A percentile compares a stretch with the other conserved stretches of the same genome.
phyloP scores from a whole-genome alignment of 1,140 invertebrate species.

The Zaprionus davidi region DNA sequence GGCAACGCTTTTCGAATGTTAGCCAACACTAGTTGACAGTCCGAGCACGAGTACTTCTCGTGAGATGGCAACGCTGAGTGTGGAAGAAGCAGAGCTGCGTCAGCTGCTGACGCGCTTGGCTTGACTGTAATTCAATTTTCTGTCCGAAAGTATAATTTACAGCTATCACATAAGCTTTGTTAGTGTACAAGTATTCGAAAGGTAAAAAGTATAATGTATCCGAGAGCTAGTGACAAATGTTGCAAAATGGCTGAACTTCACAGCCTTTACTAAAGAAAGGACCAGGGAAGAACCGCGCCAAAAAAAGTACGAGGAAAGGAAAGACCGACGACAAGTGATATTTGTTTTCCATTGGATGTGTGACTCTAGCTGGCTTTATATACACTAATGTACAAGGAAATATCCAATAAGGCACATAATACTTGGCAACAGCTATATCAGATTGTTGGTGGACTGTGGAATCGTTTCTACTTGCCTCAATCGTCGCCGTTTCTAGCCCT shows the following conservation, averaged over 20 bases:
- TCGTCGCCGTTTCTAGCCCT: constrained; percentile 51
- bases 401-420: constrained; percentile 38
- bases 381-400: constrained; percentile 57
- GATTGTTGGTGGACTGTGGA: constrained; percentile 58
- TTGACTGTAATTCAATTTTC: constrained; percentile 66
- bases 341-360: constrained; percentile 15
- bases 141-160: constrained; percentile 22
- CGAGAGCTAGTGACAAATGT: not conserved
- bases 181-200: not conserved
- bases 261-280: not conserved
- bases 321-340: constrained; percentile 35
- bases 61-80: not conserved
- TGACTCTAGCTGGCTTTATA: not conserved
- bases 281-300: constrained; percentile 55
- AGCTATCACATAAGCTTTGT: not conserved
- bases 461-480: constrained; percentile 51
- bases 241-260: not conserved
- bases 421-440: constrained; percentile 61
- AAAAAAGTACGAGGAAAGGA: constrained; percentile 45
- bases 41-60: not conserved
- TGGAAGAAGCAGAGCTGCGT: constrained; percentile 32
- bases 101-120: constrained; percentile 68
- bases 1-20: not conserved
- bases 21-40: not conserved
- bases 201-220: not conserved